phyloP scores from a whole-genome alignment of 2,113 vertebrate species.

The Felis chaus region DNA sequence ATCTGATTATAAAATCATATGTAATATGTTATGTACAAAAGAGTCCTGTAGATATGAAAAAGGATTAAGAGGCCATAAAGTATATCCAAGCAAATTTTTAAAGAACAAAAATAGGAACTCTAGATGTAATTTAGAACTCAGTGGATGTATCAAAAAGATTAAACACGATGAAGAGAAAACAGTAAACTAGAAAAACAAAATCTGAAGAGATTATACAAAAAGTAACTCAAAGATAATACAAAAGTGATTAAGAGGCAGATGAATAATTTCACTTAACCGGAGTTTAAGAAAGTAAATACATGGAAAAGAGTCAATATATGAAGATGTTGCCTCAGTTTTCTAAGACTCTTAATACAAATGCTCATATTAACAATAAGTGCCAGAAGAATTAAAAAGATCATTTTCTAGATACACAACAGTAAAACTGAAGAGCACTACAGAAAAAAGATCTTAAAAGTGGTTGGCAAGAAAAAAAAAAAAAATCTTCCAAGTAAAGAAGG shows the following conservation, averaged over 20 bases:
- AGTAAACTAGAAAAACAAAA: background rate
- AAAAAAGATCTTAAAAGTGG: background rate
- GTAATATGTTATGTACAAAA: background rate
- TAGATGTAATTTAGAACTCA: background rate
- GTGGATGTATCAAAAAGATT: background rate
- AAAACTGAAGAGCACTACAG: background rate
- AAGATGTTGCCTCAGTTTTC: background rate
- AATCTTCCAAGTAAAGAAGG: background rate
- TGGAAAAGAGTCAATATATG: background rate
- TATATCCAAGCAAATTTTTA: background rate
- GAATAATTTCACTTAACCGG: background rate
- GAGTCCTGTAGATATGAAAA: background rate
- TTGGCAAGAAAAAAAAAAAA: background rate
- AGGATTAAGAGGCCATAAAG: background rate
- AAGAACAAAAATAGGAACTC: background rate
- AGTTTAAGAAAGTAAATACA: background rate
- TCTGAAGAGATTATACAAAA: background rate
- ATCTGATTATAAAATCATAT: background rate
- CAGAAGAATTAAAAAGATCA: background rate
- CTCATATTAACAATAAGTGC: background rate
- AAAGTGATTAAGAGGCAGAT: background rate
- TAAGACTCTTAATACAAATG: background rate
- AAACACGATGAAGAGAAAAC: background rate
- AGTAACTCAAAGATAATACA: background rate
- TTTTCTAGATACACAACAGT: background rate